Percentiles rank a stretch among this genome's conserved stretches.
Evolutionary conservation across 2,113 vertebrate genomes (phyloP).

Genomic region (Tenebrosternarchus preto): DNA sequence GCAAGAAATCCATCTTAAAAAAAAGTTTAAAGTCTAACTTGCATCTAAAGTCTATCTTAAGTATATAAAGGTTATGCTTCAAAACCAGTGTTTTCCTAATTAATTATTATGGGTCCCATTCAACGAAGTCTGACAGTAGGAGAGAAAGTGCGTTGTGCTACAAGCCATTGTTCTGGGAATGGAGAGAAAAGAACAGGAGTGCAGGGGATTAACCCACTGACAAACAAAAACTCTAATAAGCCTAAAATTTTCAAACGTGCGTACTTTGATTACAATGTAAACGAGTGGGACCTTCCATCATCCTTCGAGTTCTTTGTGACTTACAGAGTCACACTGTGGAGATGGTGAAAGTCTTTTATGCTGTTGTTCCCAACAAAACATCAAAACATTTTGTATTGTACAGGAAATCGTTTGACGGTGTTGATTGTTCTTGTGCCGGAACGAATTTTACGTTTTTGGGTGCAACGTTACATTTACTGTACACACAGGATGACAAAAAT

Average conservation of each 20-base stretch:
- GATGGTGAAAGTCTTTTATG: background rate
- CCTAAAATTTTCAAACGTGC: conserved; percentile 15
- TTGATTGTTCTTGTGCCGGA: background rate
- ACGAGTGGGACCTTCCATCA: conserved; percentile 7
- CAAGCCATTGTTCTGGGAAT: background rate
- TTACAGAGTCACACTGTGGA: background rate
- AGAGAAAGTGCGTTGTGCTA: background rate
- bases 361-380: background rate
- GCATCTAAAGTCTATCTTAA: background rate
- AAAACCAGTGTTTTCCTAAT: background rate
- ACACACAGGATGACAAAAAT: background rate
- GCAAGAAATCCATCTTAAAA: too few species aligned
- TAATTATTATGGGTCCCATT: background rate
- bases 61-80: background rate
- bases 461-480: background rate
- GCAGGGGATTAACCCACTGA: conserved; percentile 11
- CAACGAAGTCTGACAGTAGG: background rate
- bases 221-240: conserved; percentile 34
- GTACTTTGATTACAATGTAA: conserved; percentile 11
- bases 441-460: background rate
- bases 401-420: background rate
- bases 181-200: background rate
- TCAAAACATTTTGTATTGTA: background rate
- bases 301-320: background rate
- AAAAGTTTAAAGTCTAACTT: background rate